Percentiles rank a stretch among this genome's conserved stretches.
These are phyloP conservation scores for Semaprochilodus insignis DNA, from an alignment of 2,797 vertebrate genomes.

Conservation along the genomic window DNA sequence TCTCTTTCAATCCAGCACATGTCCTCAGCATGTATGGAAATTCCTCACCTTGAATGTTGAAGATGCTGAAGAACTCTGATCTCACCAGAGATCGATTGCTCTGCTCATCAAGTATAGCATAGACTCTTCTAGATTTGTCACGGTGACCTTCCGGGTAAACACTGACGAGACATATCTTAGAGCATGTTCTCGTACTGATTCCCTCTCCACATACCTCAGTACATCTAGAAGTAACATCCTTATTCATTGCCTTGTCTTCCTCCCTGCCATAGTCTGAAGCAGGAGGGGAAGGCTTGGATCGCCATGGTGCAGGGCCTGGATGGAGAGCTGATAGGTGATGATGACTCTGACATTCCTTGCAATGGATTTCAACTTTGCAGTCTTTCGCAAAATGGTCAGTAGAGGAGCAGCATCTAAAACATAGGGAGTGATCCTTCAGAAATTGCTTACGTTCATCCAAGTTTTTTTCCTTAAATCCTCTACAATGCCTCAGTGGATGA, in stretches of 20 bases:
- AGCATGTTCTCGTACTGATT: neutral
- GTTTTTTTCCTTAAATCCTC: too few species aligned
- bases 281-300: neutral
- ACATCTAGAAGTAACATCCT: neutral
- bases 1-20: too few species aligned
- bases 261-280: neutral
- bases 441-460: neutral
- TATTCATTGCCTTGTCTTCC: neutral
- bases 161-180: too few species aligned
- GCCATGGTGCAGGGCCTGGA: neutral
- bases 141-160: too few species aligned
- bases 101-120: too few species aligned
- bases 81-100: too few species aligned
- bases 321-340: neutral
- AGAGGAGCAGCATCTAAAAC: neutral
- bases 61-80: too few species aligned
- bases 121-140: too few species aligned
- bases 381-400: neutral
- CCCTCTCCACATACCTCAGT: slow-evolving; percentile 16
- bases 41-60: too few species aligned
- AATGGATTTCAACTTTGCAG: neutral
- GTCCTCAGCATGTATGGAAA: too few species aligned
- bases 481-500: too few species aligned
- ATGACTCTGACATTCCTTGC: neutral
- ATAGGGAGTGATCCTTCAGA: neutral